Percentiles rank a stretch among this genome's conserved stretches.
Conservation (phyloP, 2,888 invertebrate genomes). For the Heliconius sara region DNA sequence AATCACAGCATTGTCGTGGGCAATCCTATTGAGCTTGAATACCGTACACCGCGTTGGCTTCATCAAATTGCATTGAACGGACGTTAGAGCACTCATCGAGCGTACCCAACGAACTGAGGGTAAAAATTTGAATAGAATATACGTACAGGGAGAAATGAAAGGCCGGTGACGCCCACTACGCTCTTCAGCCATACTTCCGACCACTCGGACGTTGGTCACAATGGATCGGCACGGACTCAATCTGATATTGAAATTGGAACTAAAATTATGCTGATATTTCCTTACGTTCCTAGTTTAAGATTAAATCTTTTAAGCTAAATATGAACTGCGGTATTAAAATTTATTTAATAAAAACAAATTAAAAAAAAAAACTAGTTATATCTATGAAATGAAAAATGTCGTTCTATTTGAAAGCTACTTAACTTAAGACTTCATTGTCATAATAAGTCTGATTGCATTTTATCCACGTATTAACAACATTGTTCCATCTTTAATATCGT, state of each 20-base stretch:
- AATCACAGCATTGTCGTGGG: constrained; percentile 76
- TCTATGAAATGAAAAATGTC: neutral
- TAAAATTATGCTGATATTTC: constrained; percentile 62
- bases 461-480: constrained; percentile 41
- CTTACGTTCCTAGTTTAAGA: constrained; percentile 32
- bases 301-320: neutral
- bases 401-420: neutral
- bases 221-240: constrained; percentile 70
- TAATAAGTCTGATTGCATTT: constrained; percentile 28
- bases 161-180: constrained; percentile 62
- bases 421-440: neutral
- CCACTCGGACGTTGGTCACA: constrained; percentile 73
- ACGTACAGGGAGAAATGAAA: constrained; percentile 64
- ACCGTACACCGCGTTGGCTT: constrained; percentile 72
- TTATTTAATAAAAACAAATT: neutral
- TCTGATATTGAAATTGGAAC: constrained; percentile 79
- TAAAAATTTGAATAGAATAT: constrained; percentile 83
- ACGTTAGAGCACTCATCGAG: constrained; percentile 78
- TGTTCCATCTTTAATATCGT: constrained; percentile 44
- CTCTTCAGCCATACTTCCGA: constrained; percentile 71
- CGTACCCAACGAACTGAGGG: constrained; percentile 70
- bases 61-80: constrained; percentile 82
- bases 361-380: neutral
- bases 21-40: constrained; percentile 76
- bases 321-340: neutral